phyloP scores from a whole-genome alignment of 2,797 vertebrate species.

The Gadopsis bispinosus region DNA sequence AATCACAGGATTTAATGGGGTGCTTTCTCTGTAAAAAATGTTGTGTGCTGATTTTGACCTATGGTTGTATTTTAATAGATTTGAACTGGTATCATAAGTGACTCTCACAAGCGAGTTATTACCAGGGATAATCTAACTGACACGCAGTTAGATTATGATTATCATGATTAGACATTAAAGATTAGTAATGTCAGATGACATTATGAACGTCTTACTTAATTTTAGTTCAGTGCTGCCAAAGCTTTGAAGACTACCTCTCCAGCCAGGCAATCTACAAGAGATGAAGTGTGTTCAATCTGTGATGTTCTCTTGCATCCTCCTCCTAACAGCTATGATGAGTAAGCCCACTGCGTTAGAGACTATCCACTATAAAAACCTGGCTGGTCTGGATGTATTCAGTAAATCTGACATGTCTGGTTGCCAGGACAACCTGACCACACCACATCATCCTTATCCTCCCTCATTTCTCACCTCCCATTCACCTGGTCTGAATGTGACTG shows the following conservation, averaged over 20 bases:
- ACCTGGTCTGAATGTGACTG: constrained; percentile 39
- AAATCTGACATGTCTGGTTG: constrained; percentile 41
- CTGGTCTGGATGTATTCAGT: constrained; percentile 16
- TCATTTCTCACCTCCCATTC: constrained; percentile 6
- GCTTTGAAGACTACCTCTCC: neutral
- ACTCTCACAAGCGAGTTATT: constrained; percentile 1
- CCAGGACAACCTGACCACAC: constrained; percentile 50
- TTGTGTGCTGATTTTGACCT: neutral
- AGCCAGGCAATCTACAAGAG: neutral
- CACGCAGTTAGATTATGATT: too few species aligned
- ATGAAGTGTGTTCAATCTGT: neutral
- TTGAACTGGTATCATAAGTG: neutral
- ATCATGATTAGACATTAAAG: neutral
- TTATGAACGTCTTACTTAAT: constrained; percentile 10
- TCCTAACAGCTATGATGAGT: neutral
- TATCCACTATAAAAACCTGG: neutral
- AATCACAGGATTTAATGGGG: neutral
- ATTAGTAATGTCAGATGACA: constrained; percentile 11
- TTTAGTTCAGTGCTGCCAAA: neutral
- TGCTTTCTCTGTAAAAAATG: neutral
- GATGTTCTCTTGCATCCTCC: neutral
- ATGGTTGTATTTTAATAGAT: neutral
- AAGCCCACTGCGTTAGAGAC: neutral
- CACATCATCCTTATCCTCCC: constrained; percentile 1
- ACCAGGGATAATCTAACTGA: neutral